Base-by-base conservation (phyloP, 2,113 vertebrate species). In the Channa maculata region DNA sequence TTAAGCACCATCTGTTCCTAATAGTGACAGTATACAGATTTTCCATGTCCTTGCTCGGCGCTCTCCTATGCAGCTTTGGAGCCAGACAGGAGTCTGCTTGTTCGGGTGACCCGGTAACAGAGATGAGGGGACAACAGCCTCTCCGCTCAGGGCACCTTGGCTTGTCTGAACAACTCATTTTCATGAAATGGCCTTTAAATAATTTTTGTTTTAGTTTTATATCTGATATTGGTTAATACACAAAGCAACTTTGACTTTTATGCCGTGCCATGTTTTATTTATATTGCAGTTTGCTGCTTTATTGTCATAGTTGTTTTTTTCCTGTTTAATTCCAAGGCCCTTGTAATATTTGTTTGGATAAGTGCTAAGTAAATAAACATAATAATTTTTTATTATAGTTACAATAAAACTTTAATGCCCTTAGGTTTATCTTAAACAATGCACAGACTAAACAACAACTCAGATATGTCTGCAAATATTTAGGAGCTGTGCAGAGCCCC, bases 401-500 rank as follows among this genome's bases (percentile, higher is more conserved):
- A 4, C 67, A 63, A 71, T 62, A 61, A 78, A 68, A 62, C 15
- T 48, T 5, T 3, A 45, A 46, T 65, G 39, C 59, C 70, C 53
- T 54, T 0, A 58, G 78, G 74, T 24, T 64, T 34, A 12, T 55
- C 6, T 63, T 57, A 8, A 78, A 73, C 70, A 63, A 82, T 44
- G 57, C 37, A 67, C 12, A 14, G 33, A 58, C 39, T 39, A 57
- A 72, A 65, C 50, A 85, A 62, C 63, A 74, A 53, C 53, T 74
- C 12, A 33, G 38, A 67, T 14, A 15, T 59, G 43, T 60, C 38
- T 60, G 67, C n/a, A 71, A 62, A 71, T 65, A 77, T 74, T 59
- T 59, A 69, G 41, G 39, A 74, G 60, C 39, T 8, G 46, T 34
- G 75, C 60, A n/a, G 64, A 67, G 69, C 8, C 0, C 13, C n/a